A percentile compares a stretch with the other conserved stretches of the same genome.
These are phyloP conservation scores for Chionodraco myersi DNA, from an alignment of 2,113 vertebrate species.

Conservation along the genomic window DNA sequence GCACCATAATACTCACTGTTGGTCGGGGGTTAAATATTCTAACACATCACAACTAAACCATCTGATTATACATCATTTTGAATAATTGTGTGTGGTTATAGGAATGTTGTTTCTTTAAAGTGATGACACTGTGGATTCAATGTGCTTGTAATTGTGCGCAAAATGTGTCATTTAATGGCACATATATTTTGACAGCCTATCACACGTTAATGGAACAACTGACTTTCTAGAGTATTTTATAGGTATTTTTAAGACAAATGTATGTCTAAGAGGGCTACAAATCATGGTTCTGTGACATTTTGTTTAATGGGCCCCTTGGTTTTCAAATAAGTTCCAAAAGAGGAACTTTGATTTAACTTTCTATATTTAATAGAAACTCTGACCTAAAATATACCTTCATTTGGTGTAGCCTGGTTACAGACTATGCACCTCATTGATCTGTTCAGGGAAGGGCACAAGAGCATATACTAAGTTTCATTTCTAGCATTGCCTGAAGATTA, in stretches of 20 bases:
- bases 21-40: constrained; percentile 1
- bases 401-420: background rate
- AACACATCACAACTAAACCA: background rate
- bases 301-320: background rate
- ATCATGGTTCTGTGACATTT: background rate
- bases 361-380: background rate
- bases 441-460: background rate
- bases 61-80: background rate
- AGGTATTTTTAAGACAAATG: background rate
- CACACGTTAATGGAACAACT: constrained; percentile 5
- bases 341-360: constrained; percentile 7
- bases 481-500: background rate
- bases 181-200: too few relatives aligned
- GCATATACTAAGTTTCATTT: background rate
- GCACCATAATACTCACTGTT: background rate
- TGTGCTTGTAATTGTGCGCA: background rate
- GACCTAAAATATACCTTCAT: background rate
- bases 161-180: constrained; percentile 6
- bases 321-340: constrained; percentile 1
- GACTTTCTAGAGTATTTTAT: background rate
- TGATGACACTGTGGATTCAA: background rate
- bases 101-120: background rate
- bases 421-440: background rate
- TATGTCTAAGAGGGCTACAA: background rate
- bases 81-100: background rate